These are phyloP conservation scores for Scaptomyza cyrtandrae DNA, from an alignment of 2,888 invertebrate genomes.

Conservation along the genomic window DNA sequence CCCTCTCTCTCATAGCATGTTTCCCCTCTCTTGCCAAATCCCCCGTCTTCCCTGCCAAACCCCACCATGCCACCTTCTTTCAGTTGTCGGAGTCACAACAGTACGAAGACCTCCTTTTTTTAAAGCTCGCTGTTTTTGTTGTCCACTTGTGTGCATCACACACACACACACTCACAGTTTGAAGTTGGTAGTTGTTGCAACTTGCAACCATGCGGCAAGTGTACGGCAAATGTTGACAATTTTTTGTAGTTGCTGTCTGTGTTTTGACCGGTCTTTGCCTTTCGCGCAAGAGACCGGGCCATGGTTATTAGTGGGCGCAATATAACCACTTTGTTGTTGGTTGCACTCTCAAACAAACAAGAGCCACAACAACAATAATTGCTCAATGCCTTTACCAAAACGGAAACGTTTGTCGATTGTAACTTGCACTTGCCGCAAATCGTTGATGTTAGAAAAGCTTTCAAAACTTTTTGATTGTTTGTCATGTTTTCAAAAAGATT, in stretches of 20 bases:
- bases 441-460: conserved; percentile 21
- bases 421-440: conserved; percentile 48
- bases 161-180: conserved; percentile 12
- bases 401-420: conserved; percentile 62
- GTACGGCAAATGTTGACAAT: conserved; percentile 75
- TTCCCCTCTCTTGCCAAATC: no score
- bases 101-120: conserved; percentile 28
- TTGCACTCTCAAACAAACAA: conserved; percentile 28
- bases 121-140: background rate
- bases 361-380: conserved; percentile 63
- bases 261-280: conserved; percentile 56
- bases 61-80: background rate
- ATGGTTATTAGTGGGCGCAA: conserved; percentile 52
- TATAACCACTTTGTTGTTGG: conserved; percentile 56
- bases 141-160: conserved; percentile 16
- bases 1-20: background rate
- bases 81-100: conserved; percentile 13
- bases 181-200: conserved; percentile 20
- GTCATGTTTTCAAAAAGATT: conserved; percentile 29
- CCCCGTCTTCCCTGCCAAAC: no score
- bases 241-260: conserved; percentile 22
- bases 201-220: conserved; percentile 64
- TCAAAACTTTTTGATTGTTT: conserved; percentile 17
- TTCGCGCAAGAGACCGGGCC: conserved; percentile 47
- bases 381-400: conserved; percentile 64